Evolutionary conservation across 2,888 invertebrate species (phyloP), one percentile per base, ranked within the genome.

Genomic region (Caenorhabditis zanzibari): DNA sequence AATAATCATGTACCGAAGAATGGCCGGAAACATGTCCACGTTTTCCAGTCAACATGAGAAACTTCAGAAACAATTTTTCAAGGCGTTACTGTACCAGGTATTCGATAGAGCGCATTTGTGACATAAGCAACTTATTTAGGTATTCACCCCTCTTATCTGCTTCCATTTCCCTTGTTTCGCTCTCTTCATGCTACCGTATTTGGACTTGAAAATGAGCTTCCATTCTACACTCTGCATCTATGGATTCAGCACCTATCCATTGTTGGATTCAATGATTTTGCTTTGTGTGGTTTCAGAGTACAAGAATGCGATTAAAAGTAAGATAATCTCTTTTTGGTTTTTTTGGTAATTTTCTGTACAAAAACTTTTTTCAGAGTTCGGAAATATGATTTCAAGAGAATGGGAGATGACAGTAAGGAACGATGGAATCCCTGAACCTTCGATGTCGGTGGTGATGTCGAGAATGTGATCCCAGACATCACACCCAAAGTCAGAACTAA

Each of bases 61-160:
- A 58, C 58, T 58, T 9, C 58, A 58, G n/a, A 28, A 58, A 9
- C 58, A 58, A 58, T 58, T 58, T 58, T 58, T 58, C 14, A 19
- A n/a, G 7, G 28, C 58, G 3, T n/a, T 58, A 14, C 32, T 58
- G 16, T 58, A 58, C n/a, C 58, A 58, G 58, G 58, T 58, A 58
- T 12, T 6, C 38, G 10, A 12, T 38, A 12, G 38, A 12, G 12
- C 38, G 12, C 2, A 12, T 38, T 38, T 38, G 38, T 32, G n/a
- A n/a, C 38, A 38, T 12, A 38, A 38, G 7, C 32, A 10, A 12
- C 12, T 38, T 49, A n/a, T 32, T 19, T 32, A 58, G 58, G 35
- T 58, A n/a, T 16, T 32, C 0, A 32, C 58, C 16, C 58, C 58
- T n/a, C 14, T 58, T 19, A 32, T 58, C 22, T 58, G 58, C 32